Evolutionary conservation across 2,113 vertebrate genomes (phyloP).

Genomic region (Callorhinus ursinus): DNA sequence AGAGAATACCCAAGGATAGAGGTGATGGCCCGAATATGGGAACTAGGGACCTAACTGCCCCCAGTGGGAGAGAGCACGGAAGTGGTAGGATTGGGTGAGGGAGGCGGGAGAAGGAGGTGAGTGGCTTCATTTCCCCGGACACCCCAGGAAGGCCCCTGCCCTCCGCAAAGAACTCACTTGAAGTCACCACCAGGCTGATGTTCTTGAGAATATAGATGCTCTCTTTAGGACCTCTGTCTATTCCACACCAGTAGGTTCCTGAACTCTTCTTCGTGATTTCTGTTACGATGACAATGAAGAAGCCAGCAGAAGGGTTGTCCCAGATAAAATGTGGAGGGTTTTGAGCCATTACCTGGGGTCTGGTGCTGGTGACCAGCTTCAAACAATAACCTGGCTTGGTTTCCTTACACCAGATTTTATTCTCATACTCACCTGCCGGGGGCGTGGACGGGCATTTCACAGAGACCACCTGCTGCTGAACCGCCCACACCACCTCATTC

Average conservation of each 20-base stretch:
- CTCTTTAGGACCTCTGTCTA: not conserved
- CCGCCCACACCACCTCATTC: not conserved
- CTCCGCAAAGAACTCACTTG: not conserved
- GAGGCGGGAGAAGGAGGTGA: not conserved
- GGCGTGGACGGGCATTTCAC: not conserved
- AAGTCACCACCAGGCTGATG: not conserved
- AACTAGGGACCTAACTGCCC: not conserved
- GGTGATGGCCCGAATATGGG: not conserved
- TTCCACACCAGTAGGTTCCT: not conserved
- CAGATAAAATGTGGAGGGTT: not conserved
- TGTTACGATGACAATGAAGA: not conserved
- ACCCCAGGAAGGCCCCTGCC: not conserved
- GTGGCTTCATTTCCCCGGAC: not conserved
- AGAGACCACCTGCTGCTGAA: not conserved
- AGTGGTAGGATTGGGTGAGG: not conserved
- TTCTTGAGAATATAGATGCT: fast-evolving
- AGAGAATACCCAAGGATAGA: not conserved
- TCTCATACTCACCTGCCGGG: not conserved
- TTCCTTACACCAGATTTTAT: not conserved
- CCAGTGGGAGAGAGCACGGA: not conserved
- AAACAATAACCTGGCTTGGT: not conserved
- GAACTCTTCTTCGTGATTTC: not conserved
- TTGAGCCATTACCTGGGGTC: not conserved
- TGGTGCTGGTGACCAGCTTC: not conserved
- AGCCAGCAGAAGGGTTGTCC: not conserved